Conservation (phyloP, 2,113 vertebrate species). For the Platysternon megacephalum region DNA sequence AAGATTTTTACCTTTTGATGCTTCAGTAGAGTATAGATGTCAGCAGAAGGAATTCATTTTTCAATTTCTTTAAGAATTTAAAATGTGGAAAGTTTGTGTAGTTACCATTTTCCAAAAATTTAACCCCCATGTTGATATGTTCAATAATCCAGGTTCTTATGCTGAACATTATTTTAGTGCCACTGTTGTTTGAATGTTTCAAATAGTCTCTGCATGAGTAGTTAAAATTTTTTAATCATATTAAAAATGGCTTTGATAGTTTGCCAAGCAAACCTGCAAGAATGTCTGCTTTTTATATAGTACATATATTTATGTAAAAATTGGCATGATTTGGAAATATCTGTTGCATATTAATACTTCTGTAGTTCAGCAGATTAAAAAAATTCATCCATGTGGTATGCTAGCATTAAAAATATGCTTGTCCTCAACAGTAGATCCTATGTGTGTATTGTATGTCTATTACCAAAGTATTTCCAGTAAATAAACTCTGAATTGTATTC, state of each 20-base stretch:
- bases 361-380: slow-evolving; percentile 2
- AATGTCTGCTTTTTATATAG: slow-evolving; percentile 13
- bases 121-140: background rate
- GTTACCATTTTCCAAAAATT: background rate
- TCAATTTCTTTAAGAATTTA: background rate
- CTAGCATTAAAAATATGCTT: background rate
- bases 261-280: background rate
- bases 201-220: background rate
- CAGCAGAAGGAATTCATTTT: background rate
- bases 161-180: background rate
- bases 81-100: background rate
- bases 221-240: background rate
- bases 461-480: background rate
- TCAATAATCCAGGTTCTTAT: background rate
- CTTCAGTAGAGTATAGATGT: background rate
- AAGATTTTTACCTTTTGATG: background rate
- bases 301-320: background rate
- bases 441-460: background rate
- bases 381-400: background rate
- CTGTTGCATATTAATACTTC: background rate
- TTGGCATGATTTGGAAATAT: background rate
- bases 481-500: background rate
- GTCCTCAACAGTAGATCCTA: background rate
- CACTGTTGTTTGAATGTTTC: background rate
- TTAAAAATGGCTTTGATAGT: background rate